Conservation (phyloP, 2,113 vertebrate genomes). For the Paratilapia polleni region DNA sequence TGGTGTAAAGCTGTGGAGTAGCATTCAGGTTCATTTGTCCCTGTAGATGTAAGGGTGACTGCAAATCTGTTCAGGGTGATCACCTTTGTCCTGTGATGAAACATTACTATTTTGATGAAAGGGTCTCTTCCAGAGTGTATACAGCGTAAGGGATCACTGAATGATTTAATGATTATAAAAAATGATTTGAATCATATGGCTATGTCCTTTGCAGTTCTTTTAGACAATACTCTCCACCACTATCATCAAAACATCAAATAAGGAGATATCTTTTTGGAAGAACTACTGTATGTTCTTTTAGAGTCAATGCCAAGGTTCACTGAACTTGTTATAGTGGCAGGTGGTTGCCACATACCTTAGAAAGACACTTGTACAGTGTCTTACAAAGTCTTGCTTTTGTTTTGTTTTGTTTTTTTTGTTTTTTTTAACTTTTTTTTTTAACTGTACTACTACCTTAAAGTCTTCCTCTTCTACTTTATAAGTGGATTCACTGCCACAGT, state of each 20-base stretch:
- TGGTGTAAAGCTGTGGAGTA: not conserved
- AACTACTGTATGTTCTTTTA: not conserved
- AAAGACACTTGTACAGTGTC: not conserved
- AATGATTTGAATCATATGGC: not conserved
- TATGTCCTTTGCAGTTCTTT: not conserved
- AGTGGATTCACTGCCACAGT: constrained; percentile 30
- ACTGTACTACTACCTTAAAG: not conserved
- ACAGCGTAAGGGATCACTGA: not conserved
- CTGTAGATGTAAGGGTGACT: not conserved
- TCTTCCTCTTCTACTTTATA: not conserved
- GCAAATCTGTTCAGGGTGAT: not conserved
- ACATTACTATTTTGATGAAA: not conserved
- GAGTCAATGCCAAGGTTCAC: not conserved
- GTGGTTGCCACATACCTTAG: not conserved
- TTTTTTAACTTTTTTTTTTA: not conserved
- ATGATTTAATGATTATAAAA: not conserved
- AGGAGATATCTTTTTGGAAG: not conserved
- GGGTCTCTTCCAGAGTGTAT: not conserved
- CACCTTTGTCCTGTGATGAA: not conserved
- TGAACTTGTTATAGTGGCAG: not conserved
- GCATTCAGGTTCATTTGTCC: not conserved
- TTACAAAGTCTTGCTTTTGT: no score
- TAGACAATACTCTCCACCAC: not conserved
- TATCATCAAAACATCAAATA: not conserved
- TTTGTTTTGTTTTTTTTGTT: no score